Base-by-base conservation (phyloP, 2,113 vertebrate species). In the Tringa solitaria region DNA sequence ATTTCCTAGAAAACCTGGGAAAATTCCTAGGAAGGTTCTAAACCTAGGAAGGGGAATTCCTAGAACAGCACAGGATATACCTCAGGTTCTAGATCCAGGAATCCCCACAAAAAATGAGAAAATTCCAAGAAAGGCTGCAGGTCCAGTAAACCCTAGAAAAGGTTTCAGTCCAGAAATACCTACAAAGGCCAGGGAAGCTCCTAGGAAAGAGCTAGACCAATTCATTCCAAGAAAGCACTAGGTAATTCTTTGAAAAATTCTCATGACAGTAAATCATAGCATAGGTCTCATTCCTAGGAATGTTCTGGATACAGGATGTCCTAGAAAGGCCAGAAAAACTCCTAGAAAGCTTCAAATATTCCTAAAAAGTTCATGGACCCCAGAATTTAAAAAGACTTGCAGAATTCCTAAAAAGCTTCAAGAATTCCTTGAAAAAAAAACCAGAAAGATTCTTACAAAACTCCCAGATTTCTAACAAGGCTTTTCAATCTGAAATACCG, bases 331-430 rank as follows among this genome's bases (percentile, higher is more conserved):
- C 37, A 69, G 43, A 4, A 79, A 69, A 83, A 75, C 5, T 46
- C 73, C 14, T 17, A 41, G 59, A 86, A 86, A 56, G 2, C 2
- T 14, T 10, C n/a, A 39, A 10, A 78, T 78, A 82, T 45, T 91
- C n/a, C 20, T 7, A 20, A 64, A 48, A 77, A 11, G 2, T 27
- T 46, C 10, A 61, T 2, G 37, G 19, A 53, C 0, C 0, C 19
- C 19, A 59, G 20, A 85, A 63, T 67, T 80, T 15, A 0, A 12
- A 76, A 84, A 65, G 1, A 35, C 26, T 43, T 39, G 12, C 14
- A 88, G 22, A 63, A 72, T 39, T 54, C 54, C 17, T 46, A 53
- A 46, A 70, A 54, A 33, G 11, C 15, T 24, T 70, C 33, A 63
- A 28, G 23, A 79, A 46, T 60, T 54, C 23, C 15, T 46, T 54